Percentiles rank a stretch among this genome's conserved stretches.
phyloP scores from a whole-genome alignment of 2,113 vertebrate species.

The Malaclemys terrapin region DNA sequence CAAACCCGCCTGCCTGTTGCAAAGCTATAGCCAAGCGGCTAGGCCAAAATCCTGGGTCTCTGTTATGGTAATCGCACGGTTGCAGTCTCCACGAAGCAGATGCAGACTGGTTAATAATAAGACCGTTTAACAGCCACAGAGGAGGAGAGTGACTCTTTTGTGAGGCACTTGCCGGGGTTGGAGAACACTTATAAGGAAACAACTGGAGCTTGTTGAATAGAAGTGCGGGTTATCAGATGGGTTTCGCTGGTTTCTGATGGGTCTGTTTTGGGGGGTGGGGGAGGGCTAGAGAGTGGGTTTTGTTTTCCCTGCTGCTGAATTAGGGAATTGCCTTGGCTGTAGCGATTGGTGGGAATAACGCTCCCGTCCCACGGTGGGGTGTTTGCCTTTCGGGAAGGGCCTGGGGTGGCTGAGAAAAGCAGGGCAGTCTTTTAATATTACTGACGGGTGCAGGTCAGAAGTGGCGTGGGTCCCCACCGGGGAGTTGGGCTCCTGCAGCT shows the following conservation, averaged over 20 bases:
- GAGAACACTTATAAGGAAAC: conserved; percentile 78
- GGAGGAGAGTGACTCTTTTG: conserved; percentile 70
- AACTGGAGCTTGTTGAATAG: conserved; percentile 68
- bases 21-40: not conserved
- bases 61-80: conserved; percentile 74
- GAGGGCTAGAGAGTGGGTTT: not conserved
- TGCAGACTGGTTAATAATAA: conserved; percentile 58
- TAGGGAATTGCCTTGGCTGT: not conserved
- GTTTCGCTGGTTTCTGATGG: not conserved
- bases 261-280: not conserved
- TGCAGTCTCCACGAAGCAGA: conserved; percentile 60
- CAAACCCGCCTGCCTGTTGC: not conserved
- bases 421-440: not conserved
- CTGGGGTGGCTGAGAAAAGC: not conserved
- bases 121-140: conserved; percentile 62
- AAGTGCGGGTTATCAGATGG: conserved; percentile 64
- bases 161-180: conserved; percentile 64
- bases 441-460: not conserved
- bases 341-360: not conserved
- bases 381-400: not conserved
- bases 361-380: not conserved
- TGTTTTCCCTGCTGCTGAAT: not conserved
- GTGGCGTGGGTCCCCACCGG: not conserved
- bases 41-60: conserved; percentile 56
- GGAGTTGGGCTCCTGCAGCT: not conserved